Percentiles rank a stretch among this genome's conserved stretches.
phyloP scores from a whole-genome alignment of 2,113 vertebrate species.

The Lepus europaeus region DNA sequence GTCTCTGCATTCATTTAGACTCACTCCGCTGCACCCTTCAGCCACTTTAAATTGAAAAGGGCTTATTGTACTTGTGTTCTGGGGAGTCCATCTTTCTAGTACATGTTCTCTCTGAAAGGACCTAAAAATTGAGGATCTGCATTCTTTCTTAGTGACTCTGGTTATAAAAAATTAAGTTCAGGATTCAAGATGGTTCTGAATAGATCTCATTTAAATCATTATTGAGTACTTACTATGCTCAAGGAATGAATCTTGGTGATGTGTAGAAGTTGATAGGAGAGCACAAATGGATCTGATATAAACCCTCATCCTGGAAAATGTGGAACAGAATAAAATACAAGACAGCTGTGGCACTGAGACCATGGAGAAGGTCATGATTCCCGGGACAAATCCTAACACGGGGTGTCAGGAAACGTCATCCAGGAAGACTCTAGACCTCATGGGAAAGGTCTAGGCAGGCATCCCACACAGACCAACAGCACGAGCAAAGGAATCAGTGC shows the following conservation, averaged over 20 bases:
- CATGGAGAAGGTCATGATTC: neutral
- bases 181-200: neutral
- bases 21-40: constrained; percentile 44
- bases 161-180: neutral
- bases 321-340: neutral
- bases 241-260: neutral
- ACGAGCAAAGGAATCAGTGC: fast-evolving
- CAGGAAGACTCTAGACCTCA: neutral
- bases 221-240: neutral
- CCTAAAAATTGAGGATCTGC: neutral
- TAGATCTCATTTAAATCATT: neutral
- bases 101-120: neutral
- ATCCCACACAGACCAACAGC: neutral
- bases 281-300: neutral
- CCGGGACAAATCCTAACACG: neutral
- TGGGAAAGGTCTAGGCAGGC: neutral
- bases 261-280: neutral
- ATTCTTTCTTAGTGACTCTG: neutral
- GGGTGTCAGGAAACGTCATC: neutral
- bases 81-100: neutral
- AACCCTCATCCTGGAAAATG: neutral
- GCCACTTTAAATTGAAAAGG: neutral
- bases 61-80: constrained; percentile 6
- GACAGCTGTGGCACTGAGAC: neutral
- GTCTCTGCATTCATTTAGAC: neutral